Base-by-base conservation (phyloP, 2,888 invertebrate species). In the Willowsia nigromaculata region DNA sequence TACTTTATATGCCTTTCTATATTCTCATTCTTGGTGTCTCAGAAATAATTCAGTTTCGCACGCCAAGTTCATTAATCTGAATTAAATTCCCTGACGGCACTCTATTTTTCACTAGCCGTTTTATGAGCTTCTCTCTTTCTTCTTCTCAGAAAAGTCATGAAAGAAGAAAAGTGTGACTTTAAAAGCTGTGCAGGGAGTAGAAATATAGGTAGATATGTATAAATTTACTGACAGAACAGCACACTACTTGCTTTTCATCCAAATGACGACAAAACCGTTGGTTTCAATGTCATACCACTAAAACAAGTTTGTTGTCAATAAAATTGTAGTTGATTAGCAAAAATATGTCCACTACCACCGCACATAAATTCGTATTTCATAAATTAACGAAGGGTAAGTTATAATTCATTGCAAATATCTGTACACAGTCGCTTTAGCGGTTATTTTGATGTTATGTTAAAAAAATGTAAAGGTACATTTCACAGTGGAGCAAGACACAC, bases 41-140 rank as follows among this genome's bases (percentile, higher is more conserved):
- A 78, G 68, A 86, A 88, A 90, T 91, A 91, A 91, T 91, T 91
- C 89, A 84, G 82, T 90, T 91, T 91, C 90, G 80, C 88, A 76
- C 84, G 88, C 84, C 89, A 91, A 80, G 40, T 89, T 89, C 91
- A 91, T 91, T 90, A 91, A 91, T 91, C 91, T 91, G 86, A 88
- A 90, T 91, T 91, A 86, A 86, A 80, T 40, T 80, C 68, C 68
- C 53, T 68, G 80, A 68, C 71, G 62, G 37, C 62, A 30, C 80
- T 86, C 65, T 71, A 86, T 80, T 86, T 86, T 86, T 80, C 65
- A 68, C 37, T 18, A 62, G 53, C 13, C 76, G 33, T 83, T 83
- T 83, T 80, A 56, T 76, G 62, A 85, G 62, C 27, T 18, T 6
- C 25, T 43, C 11, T 18, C 30, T 1, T 65, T 43, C 43, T 80